Base-by-base conservation (phyloP, 1,140 invertebrate genomes). In the Zaprionus lachaisei region DNA sequence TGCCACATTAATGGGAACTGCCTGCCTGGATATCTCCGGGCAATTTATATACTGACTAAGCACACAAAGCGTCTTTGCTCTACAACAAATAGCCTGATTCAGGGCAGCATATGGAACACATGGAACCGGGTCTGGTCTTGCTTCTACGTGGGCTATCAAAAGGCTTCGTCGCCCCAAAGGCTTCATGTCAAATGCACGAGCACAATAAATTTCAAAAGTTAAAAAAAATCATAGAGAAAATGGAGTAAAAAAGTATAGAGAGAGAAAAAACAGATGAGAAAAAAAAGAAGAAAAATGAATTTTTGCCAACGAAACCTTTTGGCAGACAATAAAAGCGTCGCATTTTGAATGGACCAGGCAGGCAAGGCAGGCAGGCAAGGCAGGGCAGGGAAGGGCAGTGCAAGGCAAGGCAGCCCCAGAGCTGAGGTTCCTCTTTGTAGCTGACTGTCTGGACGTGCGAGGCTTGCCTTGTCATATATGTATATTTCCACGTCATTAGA, bases 171-270 rank as follows among this genome's bases (percentile, higher is more conserved):
- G 72, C 83, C 83, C 80, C 73, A 68, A 87, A 87, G 83, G 83
- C 83, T 85, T 85, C 83, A 85, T 83, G 83, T 86, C 83, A 86
- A 87, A 83, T 87, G 83, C 83, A 86, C 63, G 83, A 86, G 71
- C 77, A 64, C 73, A 87, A 86, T 86, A 86, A 86, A 86, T 87
- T 87, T 86, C 72, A 77, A 67, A 70, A 78, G 72, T 68, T 58
- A 44, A 20, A 17, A 17, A 44, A 20, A 44, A 2, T 4, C 0
- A 6, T 0, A 44, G 41, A 62, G 37, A 65, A 62, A 81, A 73
- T 62, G 58, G 34, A 60, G 11, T 9, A 26, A 54, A 54, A 31
- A 72, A 65, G 72, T 79, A 56, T 61, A 73, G 60, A 64, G 58
- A 72, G 38, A 38, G 54, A 24, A 76, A 47, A 47, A 9, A 38